Evolutionary conservation across 1,140 invertebrate species (phyloP).

Genomic region (Pteromalus puparum): DNA sequence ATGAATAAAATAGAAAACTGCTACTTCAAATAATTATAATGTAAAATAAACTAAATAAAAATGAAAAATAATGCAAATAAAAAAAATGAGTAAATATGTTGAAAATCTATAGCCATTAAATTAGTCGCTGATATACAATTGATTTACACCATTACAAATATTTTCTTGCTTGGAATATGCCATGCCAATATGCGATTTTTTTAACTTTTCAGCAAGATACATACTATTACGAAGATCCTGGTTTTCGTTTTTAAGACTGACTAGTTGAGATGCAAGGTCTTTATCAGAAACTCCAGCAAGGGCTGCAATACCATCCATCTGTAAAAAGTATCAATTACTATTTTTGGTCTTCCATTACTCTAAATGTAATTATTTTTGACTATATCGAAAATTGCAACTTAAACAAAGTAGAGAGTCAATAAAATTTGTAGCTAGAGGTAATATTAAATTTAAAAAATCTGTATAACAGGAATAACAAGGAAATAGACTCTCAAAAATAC

Average conservation of each 20-base stretch:
- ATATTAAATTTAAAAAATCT: not conserved
- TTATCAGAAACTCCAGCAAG: constrained; percentile 56
- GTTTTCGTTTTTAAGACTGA: constrained; percentile 71
- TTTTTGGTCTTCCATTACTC: not conserved
- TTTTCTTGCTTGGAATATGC: not conserved
- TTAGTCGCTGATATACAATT: constrained; percentile 6
- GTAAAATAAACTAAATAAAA: too few species aligned
- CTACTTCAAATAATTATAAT: too few species aligned
- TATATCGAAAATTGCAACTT: not conserved
- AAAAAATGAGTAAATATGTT: not conserved
- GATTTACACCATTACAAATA: not conserved
- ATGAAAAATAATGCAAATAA: not conserved
- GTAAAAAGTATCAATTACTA: constrained; percentile 54
- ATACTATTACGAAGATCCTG: constrained; percentile 68
- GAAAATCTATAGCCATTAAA: not conserved
- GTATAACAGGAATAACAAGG: not conserved
- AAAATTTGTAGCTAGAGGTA: not conserved
- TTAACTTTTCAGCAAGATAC: constrained; percentile 40
- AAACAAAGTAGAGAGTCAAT: not conserved
- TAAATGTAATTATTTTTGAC: not conserved
- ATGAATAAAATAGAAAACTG: not conserved
- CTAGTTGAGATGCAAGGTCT: constrained; percentile 63
- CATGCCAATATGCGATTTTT: constrained; percentile 23
- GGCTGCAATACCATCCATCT: constrained; percentile 68
- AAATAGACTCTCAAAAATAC: not conserved